These are phyloP conservation scores for Geotria australis DNA, from an alignment of 2,797 vertebrate genomes.

Conservation along the genomic window DNA sequence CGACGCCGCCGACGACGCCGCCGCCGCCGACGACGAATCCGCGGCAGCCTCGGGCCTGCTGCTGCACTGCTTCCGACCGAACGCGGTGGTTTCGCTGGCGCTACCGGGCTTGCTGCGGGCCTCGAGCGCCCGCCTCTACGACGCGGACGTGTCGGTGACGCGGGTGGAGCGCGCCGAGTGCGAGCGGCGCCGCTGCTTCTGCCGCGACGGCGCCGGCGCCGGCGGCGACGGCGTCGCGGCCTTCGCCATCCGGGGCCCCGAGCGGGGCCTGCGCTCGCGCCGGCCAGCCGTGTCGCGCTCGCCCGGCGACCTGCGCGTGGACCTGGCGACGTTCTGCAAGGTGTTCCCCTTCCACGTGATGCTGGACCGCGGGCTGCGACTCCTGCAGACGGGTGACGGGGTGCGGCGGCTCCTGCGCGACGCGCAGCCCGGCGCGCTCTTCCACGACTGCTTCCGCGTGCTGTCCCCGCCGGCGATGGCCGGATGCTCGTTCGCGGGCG, in stretches of 20 bases:
- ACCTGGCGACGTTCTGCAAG: constrained; percentile 74
- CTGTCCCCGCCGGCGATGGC: constrained; percentile 29
- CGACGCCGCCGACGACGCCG: no score
- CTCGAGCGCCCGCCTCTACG: constrained; percentile 57
- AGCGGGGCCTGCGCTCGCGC: not conserved
- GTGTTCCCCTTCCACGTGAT: constrained; percentile 88
- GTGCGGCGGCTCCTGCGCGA: constrained; percentile 58
- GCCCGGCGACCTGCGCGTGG: constrained; percentile 51
- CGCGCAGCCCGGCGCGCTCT: constrained; percentile 33
- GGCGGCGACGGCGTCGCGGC: not conserved
- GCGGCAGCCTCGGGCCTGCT: not conserved
- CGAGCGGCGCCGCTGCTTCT: constrained; percentile 7
- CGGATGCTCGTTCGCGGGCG: constrained; percentile 50
- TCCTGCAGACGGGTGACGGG: constrained; percentile 78
- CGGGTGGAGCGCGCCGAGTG: constrained; percentile 18
- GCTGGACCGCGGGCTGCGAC: constrained; percentile 52
- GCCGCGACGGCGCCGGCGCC: not conserved
- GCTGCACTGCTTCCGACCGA: not conserved
- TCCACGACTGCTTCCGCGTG: constrained; percentile 76
- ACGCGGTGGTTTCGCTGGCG: not conserved
- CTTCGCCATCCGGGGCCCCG: not conserved
- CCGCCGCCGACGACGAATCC: no score
- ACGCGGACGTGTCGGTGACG: constrained; percentile 49
- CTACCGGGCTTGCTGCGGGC: constrained; percentile 50
- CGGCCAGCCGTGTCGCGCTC: constrained; percentile 24